These are phyloP conservation scores for Amiota mariae DNA, from an alignment of 2,888 invertebrate genomes.

Conservation along the genomic window DNA sequence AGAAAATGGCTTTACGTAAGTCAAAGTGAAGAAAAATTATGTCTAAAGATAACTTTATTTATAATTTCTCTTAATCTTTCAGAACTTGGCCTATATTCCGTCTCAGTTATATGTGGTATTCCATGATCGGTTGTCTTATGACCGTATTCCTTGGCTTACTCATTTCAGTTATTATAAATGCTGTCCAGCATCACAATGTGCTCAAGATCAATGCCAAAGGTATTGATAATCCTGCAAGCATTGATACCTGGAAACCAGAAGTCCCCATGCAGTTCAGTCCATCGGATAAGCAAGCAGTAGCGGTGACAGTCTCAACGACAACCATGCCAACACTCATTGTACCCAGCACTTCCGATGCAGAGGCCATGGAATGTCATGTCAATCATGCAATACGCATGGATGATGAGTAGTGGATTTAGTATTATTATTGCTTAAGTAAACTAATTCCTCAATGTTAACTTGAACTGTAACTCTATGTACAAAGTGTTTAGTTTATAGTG, in stretches of 20 bases:
- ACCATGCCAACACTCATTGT: conserved; percentile 22
- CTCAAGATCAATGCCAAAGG: conserved; percentile 62
- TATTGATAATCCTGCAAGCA: conserved; percentile 54
- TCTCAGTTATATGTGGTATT: conserved; percentile 94
- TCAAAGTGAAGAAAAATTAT: conserved; percentile 14
- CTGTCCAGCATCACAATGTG: conserved; percentile 71
- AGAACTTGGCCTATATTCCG: conserved; percentile 78
- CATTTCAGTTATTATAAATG: conserved; percentile 79
- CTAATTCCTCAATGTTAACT: conserved; percentile 10
- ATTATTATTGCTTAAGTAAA: conserved; percentile 38
- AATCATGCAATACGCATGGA: conserved; percentile 71
- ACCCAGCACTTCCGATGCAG: background rate
- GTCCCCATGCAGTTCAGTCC: conserved; percentile 42
- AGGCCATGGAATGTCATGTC: conserved; percentile 59
- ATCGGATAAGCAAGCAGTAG: conserved; percentile 15
- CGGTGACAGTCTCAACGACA: conserved; percentile 26
- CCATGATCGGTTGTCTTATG: conserved; percentile 83
- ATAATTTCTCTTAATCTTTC: conserved; percentile 14
- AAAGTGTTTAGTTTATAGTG: conserved; percentile 48
- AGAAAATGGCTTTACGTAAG: conserved; percentile 57
- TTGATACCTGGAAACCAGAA: conserved; percentile 49
- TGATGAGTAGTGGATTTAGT: conserved; percentile 59
- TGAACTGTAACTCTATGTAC: conserved; percentile 58
- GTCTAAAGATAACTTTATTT: background rate
- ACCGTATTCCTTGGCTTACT: conserved; percentile 83